Evolutionary conservation across 2,797 vertebrate species (phyloP), one percentile per base, ranked within the genome.

Genomic region (Hyperoplus lanceolatus): DNA sequence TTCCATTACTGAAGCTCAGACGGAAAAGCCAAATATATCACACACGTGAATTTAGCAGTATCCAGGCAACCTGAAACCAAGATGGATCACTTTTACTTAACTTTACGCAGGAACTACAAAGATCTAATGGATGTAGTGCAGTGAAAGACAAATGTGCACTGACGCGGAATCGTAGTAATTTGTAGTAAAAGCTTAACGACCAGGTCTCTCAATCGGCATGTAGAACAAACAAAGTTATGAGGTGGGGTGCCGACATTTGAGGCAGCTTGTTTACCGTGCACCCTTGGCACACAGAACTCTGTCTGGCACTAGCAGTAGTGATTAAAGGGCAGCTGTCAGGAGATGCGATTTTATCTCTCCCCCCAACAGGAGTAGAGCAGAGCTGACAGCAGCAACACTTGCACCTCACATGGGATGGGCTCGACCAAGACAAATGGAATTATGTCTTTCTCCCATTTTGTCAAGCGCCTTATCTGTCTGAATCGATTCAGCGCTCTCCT

Each of bases 301-400:
- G 56, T 80, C 82, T 84, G 81, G 62, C 73, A 76, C 72, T 56
- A 39, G 81, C 85, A 77, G 83, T 45, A 80, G 87, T 93, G 94
- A 94, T 94, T 91, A 92, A 94, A 94, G 89, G 91, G 89, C 91
- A 91, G 78, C 90, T 94, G 92, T 91, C 87, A 80, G 81, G 84
- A 89, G 90, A 92, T 86, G 85, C 12, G 90, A 94, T 93, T 91
- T 94, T 95, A 93, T 93, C 91, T 93, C 91, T 90, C 64, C 80
- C 42, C 80, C 75, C 83, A 93, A 92, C 91, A 92, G 90, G 85
- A 91, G 88, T 84, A 89, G 82, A 90, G 83, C 85, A 39, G 84
- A 82, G 89, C 87, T 90, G 91, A 91, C 90, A 92, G 90, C 90
- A 85, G 87, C 85, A 86, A 85, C 84, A 87, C 89, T 83, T 73